Evolutionary conservation across 1,140 invertebrate species (phyloP), one percentile per base, ranked within the genome.

Genomic region (Cherax quadricarinatus): DNA sequence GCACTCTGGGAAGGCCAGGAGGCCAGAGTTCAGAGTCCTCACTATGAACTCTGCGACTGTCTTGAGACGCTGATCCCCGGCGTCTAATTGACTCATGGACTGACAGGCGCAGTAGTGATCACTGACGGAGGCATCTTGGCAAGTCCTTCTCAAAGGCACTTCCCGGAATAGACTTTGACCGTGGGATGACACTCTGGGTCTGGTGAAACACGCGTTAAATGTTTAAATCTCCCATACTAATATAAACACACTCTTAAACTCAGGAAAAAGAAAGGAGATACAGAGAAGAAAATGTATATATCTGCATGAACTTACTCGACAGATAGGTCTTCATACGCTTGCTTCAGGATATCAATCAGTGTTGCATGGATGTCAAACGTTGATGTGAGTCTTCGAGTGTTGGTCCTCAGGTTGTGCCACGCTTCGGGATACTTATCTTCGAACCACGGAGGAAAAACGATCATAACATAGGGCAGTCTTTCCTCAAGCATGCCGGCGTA

Each of bases 401-500:
- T 99, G 16, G 94, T 94, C 85, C 95, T 95, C 18, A 99, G 94
- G 93, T 97, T 98, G n/a, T 95, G 94, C 81, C 96, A 96, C 3
- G 97, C 96, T 49, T 96, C 94, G 0, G 96, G 96, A 94, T 97
- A 96, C 51, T 96, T 95, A 16, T 96, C 93, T 30, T 95, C 95
- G 94, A 98, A 97, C 95, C 96, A 97, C 53, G 96, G 95, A 0
- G 98, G 98, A n/a, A 99, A 93, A 93, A 97, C 96, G 4, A 99
- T 95, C 94, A 97, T 97, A 21, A 98, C 95, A 92, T 98, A 97
- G 0, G 98, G 98, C 30, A 99, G 95, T 79, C 98, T 95, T 94
- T 99, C 98, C 95, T 99, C 98, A 91, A 98, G 95, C 94, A 97
- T 97, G 0, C 98, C 98, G 84, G 96, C 96, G 94, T 97, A 97